These are phyloP conservation scores for Sarcophaga rosellei DNA, from an alignment of 2,888 invertebrate genomes.

Conservation along the genomic window DNA sequence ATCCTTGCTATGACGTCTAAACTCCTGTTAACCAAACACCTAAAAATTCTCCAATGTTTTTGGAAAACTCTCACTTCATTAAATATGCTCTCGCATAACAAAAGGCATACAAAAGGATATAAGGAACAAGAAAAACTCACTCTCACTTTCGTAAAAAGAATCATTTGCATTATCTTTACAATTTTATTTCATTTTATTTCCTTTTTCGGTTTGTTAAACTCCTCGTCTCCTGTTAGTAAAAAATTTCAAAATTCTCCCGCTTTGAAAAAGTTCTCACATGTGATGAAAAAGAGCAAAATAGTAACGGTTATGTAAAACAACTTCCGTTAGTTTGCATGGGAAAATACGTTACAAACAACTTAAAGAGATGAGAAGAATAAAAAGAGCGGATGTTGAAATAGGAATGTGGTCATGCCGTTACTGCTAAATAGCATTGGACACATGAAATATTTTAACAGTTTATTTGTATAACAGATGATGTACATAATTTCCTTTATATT, in stretches of 20 bases:
- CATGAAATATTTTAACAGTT: not conserved
- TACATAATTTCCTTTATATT: not conserved
- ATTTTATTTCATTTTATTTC: too few species aligned
- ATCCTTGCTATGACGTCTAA: not conserved
- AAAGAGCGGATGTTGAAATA: too few species aligned
- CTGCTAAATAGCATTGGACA: too few species aligned
- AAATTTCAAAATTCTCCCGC: slow-evolving; percentile 43
- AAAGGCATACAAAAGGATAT: too few species aligned
- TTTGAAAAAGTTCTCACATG: slow-evolving; percentile 13
- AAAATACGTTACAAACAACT: not conserved
- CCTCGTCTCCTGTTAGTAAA: slow-evolving; percentile 24
- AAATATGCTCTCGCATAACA: too few species aligned
- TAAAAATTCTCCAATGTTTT: not conserved
- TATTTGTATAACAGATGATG: not conserved
- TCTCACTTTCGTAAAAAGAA: too few species aligned
- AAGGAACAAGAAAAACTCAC: too few species aligned
- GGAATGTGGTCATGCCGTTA: too few species aligned
- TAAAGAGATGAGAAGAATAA: too few species aligned
- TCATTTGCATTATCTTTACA: not conserved
- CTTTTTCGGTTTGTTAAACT: not conserved
- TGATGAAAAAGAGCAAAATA: not conserved
- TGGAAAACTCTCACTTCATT: too few species aligned
- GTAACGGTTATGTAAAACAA: not conserved
- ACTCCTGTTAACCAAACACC: not conserved
- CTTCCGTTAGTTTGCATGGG: not conserved